Conservation (phyloP, 2,113 vertebrate species). For the Bubo scandiacus region DNA sequence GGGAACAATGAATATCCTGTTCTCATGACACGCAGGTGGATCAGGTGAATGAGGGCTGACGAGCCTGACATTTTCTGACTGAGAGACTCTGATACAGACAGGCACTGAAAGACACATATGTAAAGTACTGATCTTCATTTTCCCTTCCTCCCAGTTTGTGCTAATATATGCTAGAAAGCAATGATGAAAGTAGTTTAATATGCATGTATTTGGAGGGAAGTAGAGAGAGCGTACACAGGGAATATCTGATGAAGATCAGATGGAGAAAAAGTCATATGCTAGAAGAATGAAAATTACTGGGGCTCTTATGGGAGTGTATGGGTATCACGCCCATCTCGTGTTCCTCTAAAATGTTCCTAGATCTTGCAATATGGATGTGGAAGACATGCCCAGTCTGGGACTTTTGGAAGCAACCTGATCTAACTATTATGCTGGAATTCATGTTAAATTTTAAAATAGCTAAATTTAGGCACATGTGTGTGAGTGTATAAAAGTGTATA, state of each 20-base stretch:
- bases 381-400: background rate
- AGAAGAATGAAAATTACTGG: background rate
- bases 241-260: background rate
- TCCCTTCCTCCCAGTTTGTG: background rate
- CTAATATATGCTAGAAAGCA: background rate
- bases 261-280: background rate
- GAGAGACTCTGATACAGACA: background rate
- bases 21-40: accelerated
- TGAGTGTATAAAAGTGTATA: background rate
- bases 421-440: background rate
- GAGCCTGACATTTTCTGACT: background rate
- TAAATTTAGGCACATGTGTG: background rate
- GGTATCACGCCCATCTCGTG: accelerated
- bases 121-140: background rate
- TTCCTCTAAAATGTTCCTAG: background rate
- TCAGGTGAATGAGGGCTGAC: background rate
- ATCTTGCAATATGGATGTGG: background rate
- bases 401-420: background rate
- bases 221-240: background rate
- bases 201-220: background rate
- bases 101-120: background rate
- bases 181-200: background rate
- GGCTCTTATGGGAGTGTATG: background rate
- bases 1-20: background rate
- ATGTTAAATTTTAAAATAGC: background rate